Evolutionary conservation across 2,113 vertebrate genomes (phyloP), one percentile per base, ranked within the genome.

Genomic region (Pipa parva): DNA sequence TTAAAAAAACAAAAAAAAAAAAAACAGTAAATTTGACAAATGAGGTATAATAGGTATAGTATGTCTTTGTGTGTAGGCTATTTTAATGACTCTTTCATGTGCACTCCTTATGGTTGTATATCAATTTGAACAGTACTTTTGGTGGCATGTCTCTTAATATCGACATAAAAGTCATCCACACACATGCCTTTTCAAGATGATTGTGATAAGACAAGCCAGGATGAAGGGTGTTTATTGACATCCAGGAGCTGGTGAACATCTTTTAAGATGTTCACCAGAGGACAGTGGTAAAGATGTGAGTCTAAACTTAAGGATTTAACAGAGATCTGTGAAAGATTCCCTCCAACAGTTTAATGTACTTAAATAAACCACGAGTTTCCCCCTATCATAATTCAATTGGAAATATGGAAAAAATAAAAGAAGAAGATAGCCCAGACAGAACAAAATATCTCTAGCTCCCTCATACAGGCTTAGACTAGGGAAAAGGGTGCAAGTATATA

Each of bases 391-490:
- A 70, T 58, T 70, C 58, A 70, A 31, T 54, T 27, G 58, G 20
- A 45, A 70, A 70, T 70, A 51, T 70, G 66, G 66, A 82, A 79
- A 10, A 66, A 75, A 80, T 82, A 73, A 81, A 55, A 71, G n/a
- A n/a, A n/a, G n/a, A 77, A 78, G 72, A 80, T 83, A 80, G 79
- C 75, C 31, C 20, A 36, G 27, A 72, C 71, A 70, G 74, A 66
- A 79, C 78, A 84, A 74, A 67, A 72, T 72, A 75, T 67, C 42
- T 55, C 59, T 77, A 67, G 72, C 62, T 79, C 74, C 73, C 75
- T 81, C 59, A 13, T 36, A 36, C 33, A 12, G 15, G 33, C 5
- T 36, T 3, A n/a, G 17, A 15, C 15, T n/a, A 42, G n/a, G 39
- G 6, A 15, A 42, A 15, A 6, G 5, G 1, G 13, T 18, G 17